These are phyloP conservation scores for Choreutis nemorana DNA, from an alignment of 2,888 invertebrate species.

Conservation along the genomic window DNA sequence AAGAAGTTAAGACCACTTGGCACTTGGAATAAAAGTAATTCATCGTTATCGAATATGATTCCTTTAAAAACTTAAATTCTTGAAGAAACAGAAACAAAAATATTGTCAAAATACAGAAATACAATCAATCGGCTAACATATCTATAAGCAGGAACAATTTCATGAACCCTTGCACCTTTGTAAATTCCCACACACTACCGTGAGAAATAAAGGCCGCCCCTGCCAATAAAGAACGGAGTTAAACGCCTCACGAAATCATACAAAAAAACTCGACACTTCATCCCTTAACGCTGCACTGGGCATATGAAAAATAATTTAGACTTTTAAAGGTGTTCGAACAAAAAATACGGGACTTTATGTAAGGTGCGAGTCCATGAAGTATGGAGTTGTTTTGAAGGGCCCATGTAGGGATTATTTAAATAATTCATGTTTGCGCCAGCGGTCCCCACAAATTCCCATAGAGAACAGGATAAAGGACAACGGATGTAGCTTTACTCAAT, in stretches of 20 bases:
- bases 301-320: conserved; percentile 28
- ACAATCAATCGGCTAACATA: too few species aligned
- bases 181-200: conserved; percentile 62
- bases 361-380: conserved; percentile 31
- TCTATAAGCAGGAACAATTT: too few species aligned
- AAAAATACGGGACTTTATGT: conserved; percentile 30
- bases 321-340: conserved; percentile 13
- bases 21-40: too few species aligned
- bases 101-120: too few species aligned
- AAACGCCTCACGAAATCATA: conserved; percentile 17
- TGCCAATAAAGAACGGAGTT: conserved; percentile 39
- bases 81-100: too few species aligned
- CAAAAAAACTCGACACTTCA: conserved; percentile 34
- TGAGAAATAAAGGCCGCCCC: conserved; percentile 44
- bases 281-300: conserved; percentile 32
- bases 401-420: conserved; percentile 16
- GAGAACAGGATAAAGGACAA: conserved; percentile 38
- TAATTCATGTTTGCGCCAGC: conserved; percentile 33
- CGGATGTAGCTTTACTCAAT: conserved; percentile 43
- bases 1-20: too few species aligned
- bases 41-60: too few species aligned
- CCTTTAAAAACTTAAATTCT: too few species aligned
- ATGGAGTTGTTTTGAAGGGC: conserved; percentile 18
- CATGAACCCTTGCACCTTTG: conserved; percentile 55
- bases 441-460: conserved; percentile 48